These are phyloP conservation scores for Erebia ligea DNA, from an alignment of 2,888 invertebrate species.

Conservation along the genomic window DNA sequence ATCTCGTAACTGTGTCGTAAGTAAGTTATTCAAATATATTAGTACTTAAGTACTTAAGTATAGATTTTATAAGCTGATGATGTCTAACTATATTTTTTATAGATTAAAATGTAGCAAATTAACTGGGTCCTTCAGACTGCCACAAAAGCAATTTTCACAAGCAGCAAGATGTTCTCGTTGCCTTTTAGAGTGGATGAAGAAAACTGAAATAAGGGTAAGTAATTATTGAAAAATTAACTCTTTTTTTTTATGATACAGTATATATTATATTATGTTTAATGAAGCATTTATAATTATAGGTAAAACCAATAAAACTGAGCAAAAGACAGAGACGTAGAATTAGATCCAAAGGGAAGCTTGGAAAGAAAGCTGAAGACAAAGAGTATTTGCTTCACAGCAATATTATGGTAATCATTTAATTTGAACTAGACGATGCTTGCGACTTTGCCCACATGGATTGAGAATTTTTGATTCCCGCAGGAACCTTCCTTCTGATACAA, in stretches of 20 bases:
- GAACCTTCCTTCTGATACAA: too few species aligned
- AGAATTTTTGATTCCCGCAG: not conserved
- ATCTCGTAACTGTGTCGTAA: too few species aligned
- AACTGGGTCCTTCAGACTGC: conserved; percentile 61
- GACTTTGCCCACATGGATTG: too few species aligned
- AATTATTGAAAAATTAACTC: not conserved
- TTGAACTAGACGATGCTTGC: not conserved
- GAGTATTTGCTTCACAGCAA: conserved; percentile 55
- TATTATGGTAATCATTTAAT: conserved; percentile 57
- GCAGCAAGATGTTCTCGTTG: conserved; percentile 64
- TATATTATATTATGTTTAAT: too few species aligned
- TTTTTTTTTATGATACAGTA: too few species aligned
- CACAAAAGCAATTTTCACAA: conserved; percentile 63
- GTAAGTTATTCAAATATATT: too few species aligned
- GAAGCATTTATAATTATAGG: conserved; percentile 48
- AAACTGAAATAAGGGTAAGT: conserved; percentile 57
- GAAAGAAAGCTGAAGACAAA: conserved; percentile 41
- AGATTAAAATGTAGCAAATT: conserved; percentile 67
- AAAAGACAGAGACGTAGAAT: conserved; percentile 58
- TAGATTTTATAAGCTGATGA: not conserved
- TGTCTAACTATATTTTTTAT: conserved; percentile 27
- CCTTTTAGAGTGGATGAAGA: conserved; percentile 63
- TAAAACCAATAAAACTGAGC: conserved; percentile 55
- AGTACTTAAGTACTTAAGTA: too few species aligned
- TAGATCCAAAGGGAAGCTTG: conserved; percentile 45